These are phyloP conservation scores for Pseudochaenichthys georgianus DNA, from an alignment of 2,797 vertebrate species.

Conservation along the genomic window DNA sequence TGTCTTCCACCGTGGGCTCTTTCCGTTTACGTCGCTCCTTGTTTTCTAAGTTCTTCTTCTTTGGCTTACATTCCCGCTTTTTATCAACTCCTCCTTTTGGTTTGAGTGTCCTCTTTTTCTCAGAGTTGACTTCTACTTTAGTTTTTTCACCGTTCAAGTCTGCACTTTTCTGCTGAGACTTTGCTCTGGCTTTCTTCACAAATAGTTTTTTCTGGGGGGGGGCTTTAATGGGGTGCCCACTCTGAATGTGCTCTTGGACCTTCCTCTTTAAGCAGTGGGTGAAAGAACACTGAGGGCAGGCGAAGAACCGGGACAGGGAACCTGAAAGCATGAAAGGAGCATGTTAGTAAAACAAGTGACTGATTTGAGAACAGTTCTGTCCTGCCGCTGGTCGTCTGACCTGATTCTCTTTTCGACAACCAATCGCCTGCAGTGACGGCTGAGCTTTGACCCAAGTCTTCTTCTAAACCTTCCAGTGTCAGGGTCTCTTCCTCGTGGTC, in stretches of 20 bases:
- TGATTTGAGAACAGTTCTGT: not conserved
- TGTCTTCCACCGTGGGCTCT: conserved; percentile 54
- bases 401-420: conserved; percentile 60
- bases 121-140: not conserved
- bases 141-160: conserved; percentile 14
- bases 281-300: conserved; percentile 68
- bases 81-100: conserved; percentile 20
- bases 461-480: conserved; percentile 41
- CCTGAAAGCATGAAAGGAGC: conserved; percentile 38
- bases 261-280: conserved; percentile 51
- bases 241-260: conserved; percentile 65
- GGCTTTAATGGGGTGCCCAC: conserved; percentile 19
- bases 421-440: conserved; percentile 36
- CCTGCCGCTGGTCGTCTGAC: conserved; percentile 31
- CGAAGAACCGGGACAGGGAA: conserved; percentile 47
- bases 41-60: conserved; percentile 59
- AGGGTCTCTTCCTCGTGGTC: conserved; percentile 36
- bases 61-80: conserved; percentile 35
- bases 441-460: conserved; percentile 44
- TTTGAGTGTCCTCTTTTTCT: conserved; percentile 26
- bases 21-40: conserved; percentile 14
- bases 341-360: not conserved
- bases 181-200: conserved; percentile 18
- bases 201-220: not conserved
- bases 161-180: conserved; percentile 11